phyloP scores from a whole-genome alignment of 2,888 invertebrate genomes.

The Lutraria lutraria region DNA sequence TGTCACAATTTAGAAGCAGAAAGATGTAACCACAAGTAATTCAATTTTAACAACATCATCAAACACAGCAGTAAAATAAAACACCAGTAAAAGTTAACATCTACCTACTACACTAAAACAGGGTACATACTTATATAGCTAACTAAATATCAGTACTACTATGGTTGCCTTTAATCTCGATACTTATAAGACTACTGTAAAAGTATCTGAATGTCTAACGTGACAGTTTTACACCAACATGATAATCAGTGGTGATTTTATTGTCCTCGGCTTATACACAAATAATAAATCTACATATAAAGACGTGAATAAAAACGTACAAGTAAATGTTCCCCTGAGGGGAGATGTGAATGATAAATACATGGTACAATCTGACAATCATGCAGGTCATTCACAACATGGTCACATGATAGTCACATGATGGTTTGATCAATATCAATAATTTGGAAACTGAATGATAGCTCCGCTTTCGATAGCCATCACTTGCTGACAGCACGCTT shows the following conservation, averaged over 20 bases:
- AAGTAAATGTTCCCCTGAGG: not conserved
- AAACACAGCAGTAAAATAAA: not conserved
- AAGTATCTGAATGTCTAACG: not conserved
- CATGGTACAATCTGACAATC: not conserved
- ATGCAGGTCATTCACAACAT: not conserved
- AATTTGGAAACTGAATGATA: too few relatives aligned
- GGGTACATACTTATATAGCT: not conserved
- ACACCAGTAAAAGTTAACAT: not conserved
- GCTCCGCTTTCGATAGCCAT: too few relatives aligned
- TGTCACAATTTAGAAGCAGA: not conserved
- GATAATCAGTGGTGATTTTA: conserved; percentile 11
- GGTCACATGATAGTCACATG: too few relatives aligned
- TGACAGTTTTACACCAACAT: not conserved
- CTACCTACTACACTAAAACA: not conserved
- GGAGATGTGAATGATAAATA: not conserved
- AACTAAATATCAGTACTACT: too few relatives aligned
- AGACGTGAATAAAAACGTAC: not conserved
- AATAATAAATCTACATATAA: conserved; percentile 10
- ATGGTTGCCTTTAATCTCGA: too few relatives aligned
- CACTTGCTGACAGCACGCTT: too few relatives aligned
- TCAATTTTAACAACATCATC: not conserved
- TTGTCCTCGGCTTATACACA: not conserved
- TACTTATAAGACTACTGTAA: too few relatives aligned
- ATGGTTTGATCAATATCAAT: too few relatives aligned
- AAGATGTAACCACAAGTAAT: not conserved